Evolutionary conservation across 2,113 vertebrate species (phyloP).

Genomic region (Cariama cristata): DNA sequence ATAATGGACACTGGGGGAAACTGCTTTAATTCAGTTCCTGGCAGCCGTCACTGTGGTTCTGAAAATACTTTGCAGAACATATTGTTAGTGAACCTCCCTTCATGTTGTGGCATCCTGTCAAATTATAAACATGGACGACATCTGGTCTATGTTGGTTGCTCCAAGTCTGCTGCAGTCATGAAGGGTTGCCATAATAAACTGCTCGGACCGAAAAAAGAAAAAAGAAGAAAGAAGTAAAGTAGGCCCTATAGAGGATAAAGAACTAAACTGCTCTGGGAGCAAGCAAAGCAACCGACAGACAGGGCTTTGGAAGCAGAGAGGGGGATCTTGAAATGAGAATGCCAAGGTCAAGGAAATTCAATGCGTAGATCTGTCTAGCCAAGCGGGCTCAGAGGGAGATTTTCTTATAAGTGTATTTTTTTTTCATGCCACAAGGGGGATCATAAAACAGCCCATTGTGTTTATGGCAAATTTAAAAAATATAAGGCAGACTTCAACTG

Average conservation of each 20-base stretch:
- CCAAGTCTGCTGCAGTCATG: slow-evolving; percentile 50
- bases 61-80: slow-evolving; percentile 32
- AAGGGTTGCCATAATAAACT: slow-evolving; percentile 43
- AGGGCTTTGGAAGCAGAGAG: slow-evolving; percentile 13
- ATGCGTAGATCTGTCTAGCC: slow-evolving; percentile 35
- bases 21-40: slow-evolving; percentile 24
- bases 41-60: slow-evolving; percentile 1
- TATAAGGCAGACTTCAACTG: background rate
- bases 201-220: background rate
- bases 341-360: slow-evolving; percentile 47
- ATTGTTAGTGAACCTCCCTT: slow-evolving; percentile 47
- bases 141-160: slow-evolving; percentile 48
- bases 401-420: slow-evolving; percentile 39
- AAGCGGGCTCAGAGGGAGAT: slow-evolving; percentile 25
- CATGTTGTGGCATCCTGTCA: slow-evolving; percentile 54
- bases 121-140: slow-evolving; percentile 25
- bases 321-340: background rate
- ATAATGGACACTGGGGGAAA: slow-evolving; percentile 19
- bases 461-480: slow-evolving; percentile 45
- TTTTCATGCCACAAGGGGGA: slow-evolving; percentile 60
- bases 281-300: slow-evolving; percentile 13
- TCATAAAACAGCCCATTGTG: slow-evolving; percentile 59
- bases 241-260: background rate
- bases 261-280: slow-evolving; percentile 11
- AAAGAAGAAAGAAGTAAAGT: background rate